phyloP scores from a whole-genome alignment of 1,140 invertebrate species.

The Mya arenaria region DNA sequence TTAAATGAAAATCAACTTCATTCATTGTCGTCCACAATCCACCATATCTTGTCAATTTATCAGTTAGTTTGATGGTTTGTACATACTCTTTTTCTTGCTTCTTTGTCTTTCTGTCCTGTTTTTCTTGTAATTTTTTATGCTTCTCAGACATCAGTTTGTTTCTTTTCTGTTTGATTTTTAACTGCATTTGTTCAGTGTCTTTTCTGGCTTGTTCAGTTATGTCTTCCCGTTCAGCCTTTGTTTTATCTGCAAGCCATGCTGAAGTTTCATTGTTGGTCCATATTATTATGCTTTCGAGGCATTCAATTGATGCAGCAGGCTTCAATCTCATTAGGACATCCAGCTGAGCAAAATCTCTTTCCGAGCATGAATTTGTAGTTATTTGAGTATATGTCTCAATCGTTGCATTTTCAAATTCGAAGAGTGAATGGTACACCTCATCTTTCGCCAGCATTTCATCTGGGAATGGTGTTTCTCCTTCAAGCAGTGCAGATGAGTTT shows the following conservation, averaged over 20 bases:
- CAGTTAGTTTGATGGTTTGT: constrained; percentile 1
- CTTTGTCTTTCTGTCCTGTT: constrained; percentile 6
- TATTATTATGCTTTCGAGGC: constrained; percentile 16
- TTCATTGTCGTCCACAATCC: neutral
- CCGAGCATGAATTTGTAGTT: constrained; percentile 34
- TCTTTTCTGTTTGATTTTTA: neutral
- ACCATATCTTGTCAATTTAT: neutral
- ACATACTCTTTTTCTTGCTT: constrained; percentile 1
- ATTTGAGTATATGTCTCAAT: constrained; percentile 46
- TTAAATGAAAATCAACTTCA: neutral
- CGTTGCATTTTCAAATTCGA: neutral
- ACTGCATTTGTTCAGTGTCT: neutral
- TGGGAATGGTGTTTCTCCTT: constrained; percentile 1
- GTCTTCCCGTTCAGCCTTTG: neutral
- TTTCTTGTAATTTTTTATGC: constrained; percentile 25
- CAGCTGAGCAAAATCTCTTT: constrained; percentile 54
- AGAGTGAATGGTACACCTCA: constrained; percentile 1
- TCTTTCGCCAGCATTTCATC: neutral
- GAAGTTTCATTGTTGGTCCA: constrained; percentile 16
- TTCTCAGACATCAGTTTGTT: neutral
- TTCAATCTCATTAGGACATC: constrained; percentile 42
- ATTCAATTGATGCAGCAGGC: neutral
- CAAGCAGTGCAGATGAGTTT: neutral
- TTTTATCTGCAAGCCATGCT: neutral
- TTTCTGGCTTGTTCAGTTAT: neutral